Conservation (phyloP, 2,113 vertebrate genomes). For the Ia io region DNA sequence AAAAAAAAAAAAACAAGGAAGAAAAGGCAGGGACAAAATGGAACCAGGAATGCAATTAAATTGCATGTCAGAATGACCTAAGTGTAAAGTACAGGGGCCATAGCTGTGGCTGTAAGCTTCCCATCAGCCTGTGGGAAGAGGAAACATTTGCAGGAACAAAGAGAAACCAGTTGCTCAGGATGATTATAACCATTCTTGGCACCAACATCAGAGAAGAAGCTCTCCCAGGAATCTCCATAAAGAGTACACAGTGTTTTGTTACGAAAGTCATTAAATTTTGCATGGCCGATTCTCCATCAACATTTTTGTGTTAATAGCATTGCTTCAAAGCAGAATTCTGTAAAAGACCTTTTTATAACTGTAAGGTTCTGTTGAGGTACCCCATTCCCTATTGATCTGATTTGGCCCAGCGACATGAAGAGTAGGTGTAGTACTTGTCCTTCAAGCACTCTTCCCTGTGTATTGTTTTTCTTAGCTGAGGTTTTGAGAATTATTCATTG, state of each 20-base stretch:
- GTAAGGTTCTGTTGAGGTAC: background rate
- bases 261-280: background rate
- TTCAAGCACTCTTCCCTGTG: background rate
- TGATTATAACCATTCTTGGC: conserved; percentile 12
- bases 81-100: background rate
- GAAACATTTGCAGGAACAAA: background rate
- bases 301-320: background rate
- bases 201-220: background rate
- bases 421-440: background rate
- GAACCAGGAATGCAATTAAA: background rate
- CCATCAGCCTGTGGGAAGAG: background rate
- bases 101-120: background rate
- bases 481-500: background rate
- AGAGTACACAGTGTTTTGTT: conserved; percentile 35
- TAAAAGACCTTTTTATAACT: background rate
- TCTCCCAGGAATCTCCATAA: background rate
- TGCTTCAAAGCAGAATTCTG: background rate
- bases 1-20: background rate
- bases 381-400: background rate
- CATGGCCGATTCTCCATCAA: background rate
- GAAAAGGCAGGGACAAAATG: background rate
- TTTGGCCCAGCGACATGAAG: background rate
- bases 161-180: background rate
- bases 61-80: background rate
- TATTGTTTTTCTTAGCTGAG: background rate